These are phyloP conservation scores for Anomalospiza imberbis DNA, from an alignment of 2,797 vertebrate species.

Conservation along the genomic window DNA sequence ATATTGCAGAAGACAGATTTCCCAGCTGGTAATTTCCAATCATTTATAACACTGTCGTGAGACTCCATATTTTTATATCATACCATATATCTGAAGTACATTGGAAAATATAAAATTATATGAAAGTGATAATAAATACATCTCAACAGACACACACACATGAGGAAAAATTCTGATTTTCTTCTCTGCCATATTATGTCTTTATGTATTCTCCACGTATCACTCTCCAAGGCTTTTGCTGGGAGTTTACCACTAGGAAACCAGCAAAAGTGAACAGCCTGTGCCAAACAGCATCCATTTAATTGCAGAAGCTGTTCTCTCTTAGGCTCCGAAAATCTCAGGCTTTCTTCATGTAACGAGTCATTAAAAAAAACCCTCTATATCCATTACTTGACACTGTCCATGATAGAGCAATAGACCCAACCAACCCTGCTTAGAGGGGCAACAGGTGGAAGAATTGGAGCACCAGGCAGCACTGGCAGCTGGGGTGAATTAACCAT, in stretches of 20 bases:
- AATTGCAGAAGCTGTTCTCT: not conserved
- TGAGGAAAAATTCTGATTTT: conserved; percentile 31
- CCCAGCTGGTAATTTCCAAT: conserved; percentile 51
- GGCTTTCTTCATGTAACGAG: not conserved
- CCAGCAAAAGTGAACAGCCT: not conserved
- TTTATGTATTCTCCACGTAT: conserved; percentile 12
- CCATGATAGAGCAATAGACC: not conserved
- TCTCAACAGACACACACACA: not conserved
- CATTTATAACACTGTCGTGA: conserved; percentile 2
- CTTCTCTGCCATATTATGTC: not conserved
- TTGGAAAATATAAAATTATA: conserved; percentile 53
- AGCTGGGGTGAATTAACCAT: not conserved
- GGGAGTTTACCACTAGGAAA: conserved; percentile 20
- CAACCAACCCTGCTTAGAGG: not conserved
- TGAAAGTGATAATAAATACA: conserved; percentile 49
- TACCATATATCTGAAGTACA: conserved; percentile 28
- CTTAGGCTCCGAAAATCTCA: not conserved
- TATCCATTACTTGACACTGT: not conserved
- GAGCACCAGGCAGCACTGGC: not conserved
- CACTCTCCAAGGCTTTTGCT: conserved; percentile 16
- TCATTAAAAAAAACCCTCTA: not conserved
- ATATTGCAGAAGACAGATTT: conserved; percentile 41
- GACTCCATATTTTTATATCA: conserved; percentile 17
- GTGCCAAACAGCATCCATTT: not conserved
- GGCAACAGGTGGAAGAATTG: not conserved